Conservation (phyloP, 2,113 vertebrate genomes). For the Catharus fuscescens region DNA sequence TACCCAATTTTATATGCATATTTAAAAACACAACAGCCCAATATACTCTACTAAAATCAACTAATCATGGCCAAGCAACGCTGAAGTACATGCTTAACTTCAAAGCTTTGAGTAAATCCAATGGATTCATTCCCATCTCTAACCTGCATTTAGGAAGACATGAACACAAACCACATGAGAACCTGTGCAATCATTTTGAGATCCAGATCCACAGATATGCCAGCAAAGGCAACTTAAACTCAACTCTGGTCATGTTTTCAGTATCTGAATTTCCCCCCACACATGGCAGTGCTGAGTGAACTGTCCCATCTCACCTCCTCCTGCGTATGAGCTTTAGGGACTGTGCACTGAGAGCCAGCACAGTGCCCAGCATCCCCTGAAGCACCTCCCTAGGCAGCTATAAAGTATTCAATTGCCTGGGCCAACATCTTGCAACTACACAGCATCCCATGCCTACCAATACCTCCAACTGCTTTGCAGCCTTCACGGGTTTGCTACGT, state of each 20-base stretch:
- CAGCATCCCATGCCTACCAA: neutral
- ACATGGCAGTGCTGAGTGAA: rapidly evolving
- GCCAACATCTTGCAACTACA: neutral
- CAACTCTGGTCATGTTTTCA: neutral
- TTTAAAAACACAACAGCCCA: neutral
- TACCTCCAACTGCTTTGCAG: neutral
- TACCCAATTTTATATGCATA: neutral
- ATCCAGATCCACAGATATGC: neutral
- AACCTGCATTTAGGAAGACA: neutral
- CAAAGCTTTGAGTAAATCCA: neutral
- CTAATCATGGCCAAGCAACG: neutral
- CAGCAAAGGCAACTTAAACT: neutral
- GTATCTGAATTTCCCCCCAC: neutral
- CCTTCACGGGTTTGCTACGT: neutral
- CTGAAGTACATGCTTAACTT: neutral
- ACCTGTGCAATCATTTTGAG: neutral
- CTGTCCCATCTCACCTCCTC: neutral
- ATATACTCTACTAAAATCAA: neutral
- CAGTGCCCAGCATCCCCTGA: neutral
- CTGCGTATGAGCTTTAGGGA: rapidly evolving
- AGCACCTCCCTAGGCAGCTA: neutral
- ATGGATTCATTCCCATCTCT: neutral
- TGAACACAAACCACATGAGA: neutral
- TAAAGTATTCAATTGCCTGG: neutral
- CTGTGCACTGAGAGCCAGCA: neutral